Evolutionary conservation across 2,888 invertebrate genomes (phyloP), one percentile per base, ranked within the genome.

Genomic region (Dioctria linearis): DNA sequence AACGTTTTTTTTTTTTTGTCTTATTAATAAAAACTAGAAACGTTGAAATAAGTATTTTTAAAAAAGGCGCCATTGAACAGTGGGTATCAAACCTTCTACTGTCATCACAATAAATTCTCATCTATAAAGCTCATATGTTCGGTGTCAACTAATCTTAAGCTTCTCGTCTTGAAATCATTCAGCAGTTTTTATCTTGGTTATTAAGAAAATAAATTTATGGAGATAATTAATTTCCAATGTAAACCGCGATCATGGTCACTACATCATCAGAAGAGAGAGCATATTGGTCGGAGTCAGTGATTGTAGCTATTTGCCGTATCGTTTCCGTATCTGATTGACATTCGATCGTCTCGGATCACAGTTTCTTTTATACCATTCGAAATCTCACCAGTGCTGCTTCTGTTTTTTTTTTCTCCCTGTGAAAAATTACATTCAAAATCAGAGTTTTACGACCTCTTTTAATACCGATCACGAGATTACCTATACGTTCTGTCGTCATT

Each of bases 291-390:
- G n/a, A n/a, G n/a, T n/a, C n/a, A 66, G 13, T 8, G 5, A n/a
- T 61, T 11, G 61, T 8, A 39, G 37, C 37, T 11, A 66, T 46
- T 43, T 43, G 6, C 40, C 37, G 13, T 13, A 37, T 37, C 65
- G n/a, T 65, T 65, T 43, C 66, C 66, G 46, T 66, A 43, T 66
- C 66, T 66, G 66, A 66, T 66, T 66, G 66, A 66, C 66, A 66
- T 66, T 46, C 66, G 66, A 66, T 66, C 37, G 61, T n/a, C 37
- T 61, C 37, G 37, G 61, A 61, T 61, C 61, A 43, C 37, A 42
- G n/a, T 61, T 43, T 43, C 37, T 9, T 13, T 43, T 13, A 25
- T 25, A 3, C 66, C 42, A 42, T 9, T n/a, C 6, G 43, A 2
- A 25, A 25, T 11, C 8, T 13, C 6, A 43, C 6, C 13, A 13